phyloP scores from a whole-genome alignment of 2,888 invertebrate genomes.

The Oligia latruncula region DNA sequence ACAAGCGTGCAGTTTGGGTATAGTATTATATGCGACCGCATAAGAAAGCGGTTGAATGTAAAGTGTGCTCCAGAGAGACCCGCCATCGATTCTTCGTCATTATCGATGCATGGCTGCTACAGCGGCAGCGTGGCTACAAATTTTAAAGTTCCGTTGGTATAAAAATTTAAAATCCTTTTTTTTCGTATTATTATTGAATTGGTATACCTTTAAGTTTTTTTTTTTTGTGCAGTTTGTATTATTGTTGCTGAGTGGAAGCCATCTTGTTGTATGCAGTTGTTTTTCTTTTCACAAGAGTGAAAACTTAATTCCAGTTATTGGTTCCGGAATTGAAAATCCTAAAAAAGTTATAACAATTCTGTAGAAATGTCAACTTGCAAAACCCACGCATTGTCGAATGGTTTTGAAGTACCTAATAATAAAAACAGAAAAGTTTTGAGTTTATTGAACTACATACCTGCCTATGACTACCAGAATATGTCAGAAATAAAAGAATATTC shows the following conservation, averaged over 20 bases:
- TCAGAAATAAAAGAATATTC: not conserved
- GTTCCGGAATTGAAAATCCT: no score
- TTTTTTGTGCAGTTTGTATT: not conserved
- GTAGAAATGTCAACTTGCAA: not conserved
- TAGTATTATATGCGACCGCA: conserved; percentile 72
- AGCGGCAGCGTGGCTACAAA: conserved; percentile 33
- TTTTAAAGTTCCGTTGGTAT: conserved; percentile 31
- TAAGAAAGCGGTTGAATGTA: conserved; percentile 75
- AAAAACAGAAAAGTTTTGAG: not conserved
- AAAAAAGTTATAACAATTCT: not conserved
- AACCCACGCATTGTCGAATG: not conserved
- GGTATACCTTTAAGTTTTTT: not conserved
- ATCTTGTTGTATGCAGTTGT: not conserved
- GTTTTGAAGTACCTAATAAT: not conserved
- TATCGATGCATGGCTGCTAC: conserved; percentile 67
- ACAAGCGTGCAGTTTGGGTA: conserved; percentile 67
- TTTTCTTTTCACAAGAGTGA: no score
- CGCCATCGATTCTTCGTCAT: conserved; percentile 68
- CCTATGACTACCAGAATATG: not conserved
- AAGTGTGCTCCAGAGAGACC: conserved; percentile 69
- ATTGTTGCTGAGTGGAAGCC: not conserved
- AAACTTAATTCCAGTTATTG: no score
- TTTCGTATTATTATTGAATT: not conserved
- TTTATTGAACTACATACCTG: not conserved
- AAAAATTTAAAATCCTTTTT: conserved; percentile 13